Evolutionary conservation across 2,797 vertebrate genomes (phyloP), one percentile per base, ranked within the genome.

Genomic region (Falco peregrinus): DNA sequence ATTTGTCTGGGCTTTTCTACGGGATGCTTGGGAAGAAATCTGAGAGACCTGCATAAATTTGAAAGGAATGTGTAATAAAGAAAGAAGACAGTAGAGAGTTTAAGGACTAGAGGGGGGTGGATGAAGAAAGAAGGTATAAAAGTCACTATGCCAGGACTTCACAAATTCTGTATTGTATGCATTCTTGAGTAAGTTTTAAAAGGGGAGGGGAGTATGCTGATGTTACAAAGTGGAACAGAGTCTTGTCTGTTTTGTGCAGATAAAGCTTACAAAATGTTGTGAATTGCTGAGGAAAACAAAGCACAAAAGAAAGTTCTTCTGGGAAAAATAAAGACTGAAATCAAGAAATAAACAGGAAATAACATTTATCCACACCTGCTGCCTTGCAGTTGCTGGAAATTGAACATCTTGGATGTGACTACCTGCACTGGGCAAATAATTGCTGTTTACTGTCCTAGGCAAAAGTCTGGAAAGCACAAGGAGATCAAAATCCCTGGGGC

Each of bases 321-420:
- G 81, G 71, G 84, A 83, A 94, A 94, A 89, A 74, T 71, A 75
- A 90, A 71, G 57, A 48, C 35, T 68, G 50, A 87, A 92, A 83
- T 71, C 13, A 50, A 89, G 48, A 87, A 87, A 84, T 61, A 89
- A 83, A 64, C 37, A 85, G 70, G 48, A 75, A 85, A 79, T 60
- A 87, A 41, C 57, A 7, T 71, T 65, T 93, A 89, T 82, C 61
- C 57, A 85, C 64, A 89, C 29, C 60, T 93, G 70, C 81, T 89
- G 84, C 84, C 75, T 87, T 89, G 48, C 48, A 80, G 60, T 90
- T 90, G 33, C 60, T 90, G 41, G 53, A 75, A 94, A 81, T 7
- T 31, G 33, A 89, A 89, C 75, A 71, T 77, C 74, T 74, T 61
- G 65, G 75, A 61, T 45, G 16, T 5, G 28, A 67, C 83, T 91